These are phyloP conservation scores for Phragmatobia fuliginosa DNA, from an alignment of 2,888 invertebrate species.

Conservation along the genomic window DNA sequence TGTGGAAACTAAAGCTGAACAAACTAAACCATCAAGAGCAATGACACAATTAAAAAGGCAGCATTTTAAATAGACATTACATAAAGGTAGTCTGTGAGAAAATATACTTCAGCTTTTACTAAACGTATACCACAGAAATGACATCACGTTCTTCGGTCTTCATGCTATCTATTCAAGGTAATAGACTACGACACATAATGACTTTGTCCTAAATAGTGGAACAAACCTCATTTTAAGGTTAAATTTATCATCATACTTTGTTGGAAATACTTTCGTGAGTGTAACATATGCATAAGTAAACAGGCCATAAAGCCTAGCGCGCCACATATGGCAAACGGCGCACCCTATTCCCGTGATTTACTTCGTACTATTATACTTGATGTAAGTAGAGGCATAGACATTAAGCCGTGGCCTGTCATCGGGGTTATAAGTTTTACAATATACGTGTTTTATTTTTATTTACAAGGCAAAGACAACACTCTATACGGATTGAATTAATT, in stretches of 20 bases:
- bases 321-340: conserved; percentile 34
- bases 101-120: too few species aligned
- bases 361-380: conserved; percentile 39
- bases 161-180: neutral
- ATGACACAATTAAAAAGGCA: too few species aligned
- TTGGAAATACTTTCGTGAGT: neutral
- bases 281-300: conserved; percentile 37
- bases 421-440: neutral
- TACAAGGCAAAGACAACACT: neutral
- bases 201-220: neutral
- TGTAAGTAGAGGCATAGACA: conserved; percentile 20
- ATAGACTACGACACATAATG: neutral
- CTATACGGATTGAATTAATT: neutral
- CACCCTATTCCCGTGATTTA: conserved; percentile 28
- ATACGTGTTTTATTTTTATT: neutral
- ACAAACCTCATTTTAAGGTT: neutral
- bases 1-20: neutral
- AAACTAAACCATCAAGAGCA: neutral
- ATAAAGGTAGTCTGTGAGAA: too few species aligned
- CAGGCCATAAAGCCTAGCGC: conserved; percentile 14
- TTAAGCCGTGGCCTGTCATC: neutral
- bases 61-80: too few species aligned
- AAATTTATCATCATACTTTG: neutral
- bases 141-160: neutral
- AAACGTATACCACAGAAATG: too few species aligned